Percentiles rank a stretch among this genome's conserved stretches.
These are phyloP conservation scores for Drosophila pseudotakahashii DNA, from an alignment of 2,888 invertebrate genomes.

Conservation along the genomic window DNA sequence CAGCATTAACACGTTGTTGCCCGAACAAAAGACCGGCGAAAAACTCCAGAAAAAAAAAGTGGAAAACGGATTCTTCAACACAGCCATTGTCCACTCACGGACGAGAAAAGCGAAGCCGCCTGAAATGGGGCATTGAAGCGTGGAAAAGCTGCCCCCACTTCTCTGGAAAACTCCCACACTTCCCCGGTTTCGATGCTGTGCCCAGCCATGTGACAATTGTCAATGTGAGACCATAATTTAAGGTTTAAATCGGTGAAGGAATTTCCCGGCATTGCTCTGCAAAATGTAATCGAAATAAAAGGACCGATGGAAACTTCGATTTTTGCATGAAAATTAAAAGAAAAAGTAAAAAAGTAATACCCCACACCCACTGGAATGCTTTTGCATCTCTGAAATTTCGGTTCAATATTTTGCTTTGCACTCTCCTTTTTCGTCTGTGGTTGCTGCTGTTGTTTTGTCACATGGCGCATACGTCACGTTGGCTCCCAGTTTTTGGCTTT, in stretches of 20 bases:
- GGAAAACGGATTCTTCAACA: slow-evolving; percentile 37
- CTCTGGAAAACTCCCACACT: neutral
- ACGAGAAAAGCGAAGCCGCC: slow-evolving; percentile 22
- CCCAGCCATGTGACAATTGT: slow-evolving; percentile 71
- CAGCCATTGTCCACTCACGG: slow-evolving; percentile 63
- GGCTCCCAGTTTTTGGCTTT: slow-evolving; percentile 47
- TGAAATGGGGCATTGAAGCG: slow-evolving; percentile 64
- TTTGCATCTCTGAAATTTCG: slow-evolving; percentile 22
- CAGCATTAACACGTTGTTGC: slow-evolving; percentile 67
- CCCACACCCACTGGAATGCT: neutral
- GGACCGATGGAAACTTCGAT: slow-evolving; percentile 5
- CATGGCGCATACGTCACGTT: slow-evolving; percentile 72
- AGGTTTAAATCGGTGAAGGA: slow-evolving; percentile 59
- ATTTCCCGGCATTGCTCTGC: neutral
- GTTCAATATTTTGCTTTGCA: slow-evolving; percentile 22
- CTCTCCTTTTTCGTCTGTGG: slow-evolving; percentile 11
- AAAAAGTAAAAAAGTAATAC: slow-evolving; percentile 4
- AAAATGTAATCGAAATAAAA: slow-evolving; percentile 18
- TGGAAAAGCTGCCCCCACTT: slow-evolving; percentile 22
- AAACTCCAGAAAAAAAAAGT: slow-evolving; percentile 37
- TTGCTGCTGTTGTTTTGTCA: slow-evolving; percentile 29
- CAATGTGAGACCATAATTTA: slow-evolving; percentile 72
- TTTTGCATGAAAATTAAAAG: slow-evolving; percentile 29
- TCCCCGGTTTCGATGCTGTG: slow-evolving; percentile 5
- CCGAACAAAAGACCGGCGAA: slow-evolving; percentile 52